phyloP scores from a whole-genome alignment of 2,888 invertebrate species.

The Metalampra italica region DNA sequence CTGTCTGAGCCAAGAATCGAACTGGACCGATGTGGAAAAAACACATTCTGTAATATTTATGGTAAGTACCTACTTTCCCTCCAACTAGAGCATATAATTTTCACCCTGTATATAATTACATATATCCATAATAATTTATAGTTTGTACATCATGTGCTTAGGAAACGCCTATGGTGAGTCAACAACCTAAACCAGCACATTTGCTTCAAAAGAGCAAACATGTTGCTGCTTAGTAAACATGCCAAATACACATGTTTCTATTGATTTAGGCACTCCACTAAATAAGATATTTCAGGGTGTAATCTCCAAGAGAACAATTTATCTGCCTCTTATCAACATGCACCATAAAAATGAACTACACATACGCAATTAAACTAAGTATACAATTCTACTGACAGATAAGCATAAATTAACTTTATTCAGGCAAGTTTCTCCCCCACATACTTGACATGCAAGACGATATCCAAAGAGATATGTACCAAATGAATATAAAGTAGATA shows the following conservation, averaged over 20 bases:
- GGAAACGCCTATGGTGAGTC: neutral
- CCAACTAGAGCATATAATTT: too few species aligned
- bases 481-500: neutral
- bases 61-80: too few species aligned
- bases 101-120: too few species aligned
- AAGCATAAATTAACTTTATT: constrained; percentile 38
- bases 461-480: neutral
- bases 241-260: neutral
- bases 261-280: neutral
- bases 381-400: constrained; percentile 37
- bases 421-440: constrained; percentile 41
- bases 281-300: too few species aligned
- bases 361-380: constrained; percentile 27
- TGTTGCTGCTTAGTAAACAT: neutral
- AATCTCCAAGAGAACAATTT: constrained; percentile 1
- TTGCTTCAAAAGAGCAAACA: neutral
- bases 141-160: neutral
- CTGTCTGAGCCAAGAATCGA: too few species aligned
- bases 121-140: too few species aligned
- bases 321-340: constrained; percentile 34
- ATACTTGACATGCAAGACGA: constrained; percentile 15
- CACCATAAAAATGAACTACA: constrained; percentile 34
- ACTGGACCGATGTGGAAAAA: too few species aligned
- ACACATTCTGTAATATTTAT: too few species aligned
- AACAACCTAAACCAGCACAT: neutral